phyloP scores from a whole-genome alignment of 2,888 invertebrate genomes.

The Reticulitermes lucifugus region DNA sequence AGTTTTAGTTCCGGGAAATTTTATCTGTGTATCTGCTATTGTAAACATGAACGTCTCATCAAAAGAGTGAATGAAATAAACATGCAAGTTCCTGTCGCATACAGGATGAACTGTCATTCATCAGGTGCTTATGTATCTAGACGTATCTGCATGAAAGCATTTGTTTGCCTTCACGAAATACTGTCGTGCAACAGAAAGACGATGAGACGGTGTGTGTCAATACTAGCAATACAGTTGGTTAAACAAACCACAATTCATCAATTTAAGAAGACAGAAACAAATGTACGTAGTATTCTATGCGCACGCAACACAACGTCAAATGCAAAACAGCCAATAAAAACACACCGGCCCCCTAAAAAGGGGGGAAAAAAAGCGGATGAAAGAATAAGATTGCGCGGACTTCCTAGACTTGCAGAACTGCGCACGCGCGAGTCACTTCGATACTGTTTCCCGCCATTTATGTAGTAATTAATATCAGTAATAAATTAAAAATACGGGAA shows the following conservation, averaged over 20 bases:
- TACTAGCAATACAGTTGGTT: conserved; percentile 16
- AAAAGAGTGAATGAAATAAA: too few species aligned
- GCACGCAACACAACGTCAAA: conserved; percentile 29
- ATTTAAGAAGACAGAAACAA: conserved; percentile 14
- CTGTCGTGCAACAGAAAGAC: background rate
- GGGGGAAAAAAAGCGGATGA: background rate
- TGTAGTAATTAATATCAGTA: background rate
- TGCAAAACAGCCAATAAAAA: conserved; percentile 39
- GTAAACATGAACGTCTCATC: too few species aligned
- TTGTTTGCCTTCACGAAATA: conserved; percentile 1
- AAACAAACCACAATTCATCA: conserved; percentile 26
- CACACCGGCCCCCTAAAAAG: background rate
- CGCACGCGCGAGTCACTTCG: conserved; percentile 32
- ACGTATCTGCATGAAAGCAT: background rate
- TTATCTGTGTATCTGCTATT: too few species aligned
- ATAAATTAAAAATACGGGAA: background rate
- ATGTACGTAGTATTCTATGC: background rate
- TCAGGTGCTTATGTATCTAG: background rate
- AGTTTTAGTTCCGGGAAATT: too few species aligned
- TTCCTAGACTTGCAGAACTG: background rate
- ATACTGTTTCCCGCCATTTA: conserved; percentile 29
- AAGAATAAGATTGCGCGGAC: conserved; percentile 28
- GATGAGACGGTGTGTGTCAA: conserved; percentile 1
- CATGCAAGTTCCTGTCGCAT: too few species aligned
- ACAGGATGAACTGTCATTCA: too few species aligned